Evolutionary conservation across 2,797 vertebrate species (phyloP).

Genomic region (Antennarius maculatus): DNA sequence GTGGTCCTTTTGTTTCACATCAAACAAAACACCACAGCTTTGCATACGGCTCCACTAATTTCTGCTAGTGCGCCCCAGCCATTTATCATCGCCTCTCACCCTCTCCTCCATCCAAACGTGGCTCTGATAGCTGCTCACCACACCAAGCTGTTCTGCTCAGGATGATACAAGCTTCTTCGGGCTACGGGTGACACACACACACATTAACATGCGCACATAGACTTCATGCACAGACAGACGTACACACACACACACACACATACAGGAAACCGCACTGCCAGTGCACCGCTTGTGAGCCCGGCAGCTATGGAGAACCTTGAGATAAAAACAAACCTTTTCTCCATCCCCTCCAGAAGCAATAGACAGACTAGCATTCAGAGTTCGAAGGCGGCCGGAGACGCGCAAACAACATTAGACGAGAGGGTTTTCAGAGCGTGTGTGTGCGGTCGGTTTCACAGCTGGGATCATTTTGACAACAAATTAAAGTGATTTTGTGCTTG

Average conservation of each 20-base stretch:
- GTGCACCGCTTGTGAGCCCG: conserved; percentile 61
- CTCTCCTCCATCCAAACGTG: conserved; percentile 62
- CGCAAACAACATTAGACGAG: conserved; percentile 60
- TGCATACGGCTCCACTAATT: conserved; percentile 83
- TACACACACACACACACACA: conserved; percentile 37
- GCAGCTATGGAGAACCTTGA: conserved; percentile 78
- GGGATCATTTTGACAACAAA: conserved; percentile 63
- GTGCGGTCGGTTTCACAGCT: conserved; percentile 38
- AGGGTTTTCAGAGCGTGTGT: conserved; percentile 50
- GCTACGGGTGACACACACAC: conserved; percentile 49
- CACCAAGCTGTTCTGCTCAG: conserved; percentile 66
- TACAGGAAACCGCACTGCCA: conserved; percentile 63
- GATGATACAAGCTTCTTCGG: conserved; percentile 64
- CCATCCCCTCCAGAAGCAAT: conserved; percentile 68
- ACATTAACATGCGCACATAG: background rate
- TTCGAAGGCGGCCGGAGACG: conserved; percentile 50
- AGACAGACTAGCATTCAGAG: conserved; percentile 57
- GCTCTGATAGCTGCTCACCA: conserved; percentile 70
- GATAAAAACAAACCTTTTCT: conserved; percentile 74
- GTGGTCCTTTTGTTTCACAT: conserved; percentile 85
- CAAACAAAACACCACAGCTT: conserved; percentile 82
- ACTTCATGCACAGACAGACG: conserved; percentile 8
- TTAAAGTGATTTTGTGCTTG: conserved; percentile 50
- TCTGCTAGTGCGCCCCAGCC: conserved; percentile 77
- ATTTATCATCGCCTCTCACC: conserved; percentile 80